phyloP scores from a whole-genome alignment of 92 coral and sea anemone genomes.

The Paragorgia papillata region DNA sequence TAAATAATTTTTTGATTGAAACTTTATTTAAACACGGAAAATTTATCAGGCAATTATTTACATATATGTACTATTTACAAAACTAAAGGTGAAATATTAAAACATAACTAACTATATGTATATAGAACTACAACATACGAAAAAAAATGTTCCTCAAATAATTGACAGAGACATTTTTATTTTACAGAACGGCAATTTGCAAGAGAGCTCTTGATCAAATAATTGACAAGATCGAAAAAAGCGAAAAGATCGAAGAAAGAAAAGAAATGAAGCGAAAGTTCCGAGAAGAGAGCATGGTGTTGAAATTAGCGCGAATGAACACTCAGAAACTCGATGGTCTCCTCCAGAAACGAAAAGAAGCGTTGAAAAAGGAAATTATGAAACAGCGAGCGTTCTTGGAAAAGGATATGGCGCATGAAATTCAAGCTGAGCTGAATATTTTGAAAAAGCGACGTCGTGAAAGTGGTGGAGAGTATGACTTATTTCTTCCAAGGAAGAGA shows the following conservation, averaged over 20 bases:
- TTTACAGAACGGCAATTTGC: slow-evolving; percentile 71
- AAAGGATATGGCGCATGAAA: slow-evolving; percentile 74
- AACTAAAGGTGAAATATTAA: too few relatives aligned
- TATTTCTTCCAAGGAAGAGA: slow-evolving; percentile 58
- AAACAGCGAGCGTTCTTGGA: slow-evolving; percentile 85
- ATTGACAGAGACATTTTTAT: too few relatives aligned
- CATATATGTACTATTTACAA: too few relatives aligned
- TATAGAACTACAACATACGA: too few relatives aligned
- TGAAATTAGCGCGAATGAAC: slow-evolving; percentile 74
- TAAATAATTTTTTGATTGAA: too few relatives aligned
- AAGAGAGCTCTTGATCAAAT: slow-evolving; percentile 78
- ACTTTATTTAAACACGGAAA: too few relatives aligned
- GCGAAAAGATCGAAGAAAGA: slow-evolving; percentile 73
- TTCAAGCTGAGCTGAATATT: slow-evolving; percentile 60
- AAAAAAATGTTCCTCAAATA: too few relatives aligned
- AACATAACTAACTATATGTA: too few relatives aligned
- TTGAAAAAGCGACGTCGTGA: slow-evolving; percentile 65
- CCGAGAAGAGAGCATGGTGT: slow-evolving; percentile 63
- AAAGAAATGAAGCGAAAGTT: slow-evolving; percentile 76
- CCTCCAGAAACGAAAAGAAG: slow-evolving; percentile 86
- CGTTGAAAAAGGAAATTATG: slow-evolving; percentile 82
- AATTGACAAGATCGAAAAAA: slow-evolving; percentile 85
- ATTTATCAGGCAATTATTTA: too few relatives aligned
- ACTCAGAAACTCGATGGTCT: slow-evolving; percentile 73
- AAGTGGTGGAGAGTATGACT: background rate